Evolutionary conservation across 2,113 vertebrate species (phyloP).

Genomic region (Forbesichthys agassizii): DNA sequence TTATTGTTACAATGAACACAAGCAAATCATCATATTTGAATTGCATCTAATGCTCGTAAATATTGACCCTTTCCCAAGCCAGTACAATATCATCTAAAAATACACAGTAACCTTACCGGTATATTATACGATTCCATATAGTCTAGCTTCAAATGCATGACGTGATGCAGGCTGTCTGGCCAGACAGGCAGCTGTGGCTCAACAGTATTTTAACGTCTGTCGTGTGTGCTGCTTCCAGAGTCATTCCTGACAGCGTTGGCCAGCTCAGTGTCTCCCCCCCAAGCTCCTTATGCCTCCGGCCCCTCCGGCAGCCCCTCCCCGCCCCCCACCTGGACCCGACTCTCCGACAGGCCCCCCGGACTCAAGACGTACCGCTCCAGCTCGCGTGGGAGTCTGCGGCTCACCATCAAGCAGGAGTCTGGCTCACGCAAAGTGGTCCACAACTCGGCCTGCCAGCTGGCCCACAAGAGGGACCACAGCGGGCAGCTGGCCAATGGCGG

Average conservation of each 20-base stretch:
- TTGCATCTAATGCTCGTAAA: too few species aligned
- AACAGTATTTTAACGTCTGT: neutral
- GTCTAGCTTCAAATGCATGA: too few species aligned
- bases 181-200: neutral
- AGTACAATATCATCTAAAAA: too few species aligned
- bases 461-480: conserved; percentile 65
- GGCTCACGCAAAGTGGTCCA: conserved; percentile 78
- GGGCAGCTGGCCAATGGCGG: conserved; percentile 72
- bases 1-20: too few species aligned
- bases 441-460: conserved; percentile 70
- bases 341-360: conserved; percentile 75
- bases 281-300: conserved; percentile 18
- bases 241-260: conserved; percentile 66
- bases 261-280: conserved; percentile 53
- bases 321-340: conserved; percentile 68
- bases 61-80: too few species aligned
- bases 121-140: too few species aligned
- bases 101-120: too few species aligned
- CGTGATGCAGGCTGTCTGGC: too few species aligned
- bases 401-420: conserved; percentile 83
- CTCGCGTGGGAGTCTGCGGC: conserved; percentile 74
- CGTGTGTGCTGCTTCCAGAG: conserved; percentile 57
- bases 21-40: too few species aligned
- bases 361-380: conserved; percentile 81
- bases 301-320: conserved; percentile 61